Conservation (phyloP, 2,797 vertebrate genomes). For the Cyclura pinguis region DNA sequence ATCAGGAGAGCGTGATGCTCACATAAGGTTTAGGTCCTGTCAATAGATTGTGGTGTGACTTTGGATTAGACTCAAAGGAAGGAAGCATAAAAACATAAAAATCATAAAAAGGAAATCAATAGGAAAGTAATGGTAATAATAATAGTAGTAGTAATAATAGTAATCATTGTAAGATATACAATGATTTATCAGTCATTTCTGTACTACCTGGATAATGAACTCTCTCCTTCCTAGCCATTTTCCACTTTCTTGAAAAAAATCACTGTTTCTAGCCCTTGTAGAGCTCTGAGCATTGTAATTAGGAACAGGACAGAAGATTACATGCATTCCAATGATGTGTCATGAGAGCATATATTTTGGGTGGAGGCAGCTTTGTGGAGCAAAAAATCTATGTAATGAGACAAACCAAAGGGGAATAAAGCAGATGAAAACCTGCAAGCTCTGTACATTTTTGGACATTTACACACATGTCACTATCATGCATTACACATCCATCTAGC, state of each 20-base stretch:
- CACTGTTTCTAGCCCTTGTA: constrained; percentile 12
- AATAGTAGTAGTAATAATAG: no score
- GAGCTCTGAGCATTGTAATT: constrained; percentile 22
- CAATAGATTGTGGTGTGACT: no score
- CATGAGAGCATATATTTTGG: constrained; percentile 49
- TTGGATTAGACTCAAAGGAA: no score
- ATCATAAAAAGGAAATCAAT: no score
- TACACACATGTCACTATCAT: background rate
- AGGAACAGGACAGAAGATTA: constrained; percentile 46
- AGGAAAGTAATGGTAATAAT: no score
- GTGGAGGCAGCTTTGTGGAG: constrained; percentile 44
- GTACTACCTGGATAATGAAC: background rate
- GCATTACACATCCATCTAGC: background rate
- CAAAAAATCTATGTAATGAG: constrained; percentile 35
- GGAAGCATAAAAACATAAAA: no score
- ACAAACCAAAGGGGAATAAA: constrained; percentile 10
- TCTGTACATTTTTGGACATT: constrained; percentile 11
- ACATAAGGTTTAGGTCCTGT: background rate
- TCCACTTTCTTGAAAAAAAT: constrained; percentile 3
- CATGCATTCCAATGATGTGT: constrained; percentile 45
- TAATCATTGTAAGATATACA: background rate
- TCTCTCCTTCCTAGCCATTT: constrained; percentile 29
- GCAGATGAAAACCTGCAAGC: constrained; percentile 21
- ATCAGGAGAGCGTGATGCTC: background rate
- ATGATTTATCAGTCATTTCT: background rate